Evolutionary conservation across 2,888 invertebrate genomes (phyloP).

Genomic region (Pachycephus smyrnensis): DNA sequence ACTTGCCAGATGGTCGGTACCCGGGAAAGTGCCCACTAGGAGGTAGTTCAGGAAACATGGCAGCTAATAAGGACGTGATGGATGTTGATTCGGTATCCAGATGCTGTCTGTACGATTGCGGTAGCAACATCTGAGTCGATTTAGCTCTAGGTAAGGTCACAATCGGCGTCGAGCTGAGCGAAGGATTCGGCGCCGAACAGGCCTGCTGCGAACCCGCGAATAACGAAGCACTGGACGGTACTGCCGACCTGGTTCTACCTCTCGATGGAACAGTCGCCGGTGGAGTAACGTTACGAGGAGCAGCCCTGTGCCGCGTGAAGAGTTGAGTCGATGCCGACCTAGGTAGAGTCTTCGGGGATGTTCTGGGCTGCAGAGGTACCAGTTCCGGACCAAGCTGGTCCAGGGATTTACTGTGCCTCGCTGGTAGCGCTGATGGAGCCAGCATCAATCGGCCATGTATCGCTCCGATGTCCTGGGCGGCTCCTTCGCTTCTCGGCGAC

Average conservation of each 20-base stretch:
- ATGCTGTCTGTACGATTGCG: conserved; percentile 41
- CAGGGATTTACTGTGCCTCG: conserved; percentile 84
- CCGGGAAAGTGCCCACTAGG: conserved; percentile 54
- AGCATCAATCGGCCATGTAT: conserved; percentile 77
- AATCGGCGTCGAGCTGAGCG: conserved; percentile 56
- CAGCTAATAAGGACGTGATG: conserved; percentile 60
- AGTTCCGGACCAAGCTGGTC: conserved; percentile 77
- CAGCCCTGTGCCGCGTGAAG: conserved; percentile 52
- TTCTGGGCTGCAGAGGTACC: conserved; percentile 52
- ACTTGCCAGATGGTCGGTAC: conserved; percentile 49
- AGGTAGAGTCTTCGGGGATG: conserved; percentile 59
- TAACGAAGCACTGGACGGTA: conserved; percentile 51
- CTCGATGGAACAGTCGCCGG: conserved; percentile 58
- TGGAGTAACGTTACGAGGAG: conserved; percentile 45
- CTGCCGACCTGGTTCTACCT: conserved; percentile 47
- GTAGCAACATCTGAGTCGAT: conserved; percentile 62
- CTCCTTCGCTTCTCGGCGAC: conserved; percentile 67
- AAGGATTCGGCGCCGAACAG: conserved; percentile 65
- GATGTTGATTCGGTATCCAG: conserved; percentile 49
- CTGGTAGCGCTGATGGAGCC: conserved; percentile 74
- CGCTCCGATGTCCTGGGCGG: conserved; percentile 59
- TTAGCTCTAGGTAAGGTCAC: conserved; percentile 62
- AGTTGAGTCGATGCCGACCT: conserved; percentile 68
- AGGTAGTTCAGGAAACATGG: conserved; percentile 62
- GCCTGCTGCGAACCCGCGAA: conserved; percentile 57